Evolutionary conservation across 2,888 invertebrate genomes (phyloP).

Genomic region (Conistra vaccinii): DNA sequence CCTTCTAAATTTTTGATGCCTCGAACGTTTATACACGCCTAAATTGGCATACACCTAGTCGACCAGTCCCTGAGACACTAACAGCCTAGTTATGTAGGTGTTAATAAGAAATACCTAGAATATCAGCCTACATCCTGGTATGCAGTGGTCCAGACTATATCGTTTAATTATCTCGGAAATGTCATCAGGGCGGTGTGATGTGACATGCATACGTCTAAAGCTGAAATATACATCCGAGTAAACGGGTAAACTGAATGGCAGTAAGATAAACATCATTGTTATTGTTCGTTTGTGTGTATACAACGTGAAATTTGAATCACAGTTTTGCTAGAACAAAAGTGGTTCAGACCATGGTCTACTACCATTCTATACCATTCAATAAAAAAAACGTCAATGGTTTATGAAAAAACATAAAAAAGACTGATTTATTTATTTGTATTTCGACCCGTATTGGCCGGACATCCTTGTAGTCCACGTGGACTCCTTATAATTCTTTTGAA

Average conservation of each 20-base stretch:
- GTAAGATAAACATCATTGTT: background rate
- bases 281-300: background rate
- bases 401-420: too few species aligned
- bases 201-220: conserved; percentile 10
- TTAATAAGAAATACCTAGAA: conserved; percentile 33
- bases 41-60: background rate
- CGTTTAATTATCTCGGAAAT: conserved; percentile 11
- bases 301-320: too few species aligned
- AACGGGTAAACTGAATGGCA: background rate
- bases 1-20: too few species aligned
- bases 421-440: too few species aligned
- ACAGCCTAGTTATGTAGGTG: background rate
- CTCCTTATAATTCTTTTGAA: too few species aligned
- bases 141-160: conserved; percentile 1
- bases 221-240: conserved; percentile 19
- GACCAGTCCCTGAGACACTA: background rate
- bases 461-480: too few species aligned
- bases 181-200: conserved; percentile 18
- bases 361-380: too few species aligned
- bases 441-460: too few species aligned
- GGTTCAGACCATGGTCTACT: too few species aligned
- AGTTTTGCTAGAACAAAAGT: too few species aligned
- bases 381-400: too few species aligned
- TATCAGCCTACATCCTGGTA: conserved; percentile 31
- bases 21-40: background rate